Evolutionary conservation across 2,888 invertebrate genomes (phyloP).

Genomic region (Galerucella pusilla): DNA sequence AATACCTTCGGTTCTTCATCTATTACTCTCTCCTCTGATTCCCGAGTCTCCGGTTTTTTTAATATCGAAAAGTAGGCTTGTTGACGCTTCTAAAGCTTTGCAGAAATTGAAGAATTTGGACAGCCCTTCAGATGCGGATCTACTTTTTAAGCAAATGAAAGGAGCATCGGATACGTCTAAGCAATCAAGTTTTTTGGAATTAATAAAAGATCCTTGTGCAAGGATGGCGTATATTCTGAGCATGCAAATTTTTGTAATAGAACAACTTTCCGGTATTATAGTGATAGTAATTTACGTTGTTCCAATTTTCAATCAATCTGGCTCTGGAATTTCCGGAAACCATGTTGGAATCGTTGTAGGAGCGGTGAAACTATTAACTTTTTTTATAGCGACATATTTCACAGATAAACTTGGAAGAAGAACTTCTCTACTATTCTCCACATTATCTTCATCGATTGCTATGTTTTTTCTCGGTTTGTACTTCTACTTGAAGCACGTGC

Average conservation of each 20-base stretch:
- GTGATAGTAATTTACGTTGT: constrained; percentile 82
- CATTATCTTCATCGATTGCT: constrained; percentile 61
- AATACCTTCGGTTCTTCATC: constrained; percentile 37
- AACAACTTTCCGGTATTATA: constrained; percentile 82
- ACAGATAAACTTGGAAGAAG: constrained; percentile 81
- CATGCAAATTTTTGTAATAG: constrained; percentile 82
- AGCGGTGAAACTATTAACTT: constrained; percentile 77
- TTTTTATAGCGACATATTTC: constrained; percentile 76
- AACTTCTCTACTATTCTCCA: constrained; percentile 69
- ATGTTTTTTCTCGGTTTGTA: constrained; percentile 69
- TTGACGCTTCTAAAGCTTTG: constrained; percentile 17
- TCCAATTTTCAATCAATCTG: constrained; percentile 76
- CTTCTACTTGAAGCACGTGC: constrained; percentile 69
- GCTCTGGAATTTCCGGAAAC: constrained; percentile 69
- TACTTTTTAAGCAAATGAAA: constrained; percentile 60
- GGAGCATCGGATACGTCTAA: constrained; percentile 66
- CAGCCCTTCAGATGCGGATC: constrained; percentile 1
- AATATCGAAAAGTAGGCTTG: constrained; percentile 3
- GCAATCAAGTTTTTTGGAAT: neutral
- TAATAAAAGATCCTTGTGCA: constrained; percentile 25
- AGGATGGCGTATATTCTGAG: constrained; percentile 73
- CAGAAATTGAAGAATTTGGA: constrained; percentile 15
- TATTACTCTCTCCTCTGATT: constrained; percentile 18
- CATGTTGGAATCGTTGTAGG: constrained; percentile 80
- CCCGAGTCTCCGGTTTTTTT: constrained; percentile 48